These are phyloP conservation scores for Mustelus asterias DNA, from an alignment of 2,113 vertebrate species.

Conservation along the genomic window DNA sequence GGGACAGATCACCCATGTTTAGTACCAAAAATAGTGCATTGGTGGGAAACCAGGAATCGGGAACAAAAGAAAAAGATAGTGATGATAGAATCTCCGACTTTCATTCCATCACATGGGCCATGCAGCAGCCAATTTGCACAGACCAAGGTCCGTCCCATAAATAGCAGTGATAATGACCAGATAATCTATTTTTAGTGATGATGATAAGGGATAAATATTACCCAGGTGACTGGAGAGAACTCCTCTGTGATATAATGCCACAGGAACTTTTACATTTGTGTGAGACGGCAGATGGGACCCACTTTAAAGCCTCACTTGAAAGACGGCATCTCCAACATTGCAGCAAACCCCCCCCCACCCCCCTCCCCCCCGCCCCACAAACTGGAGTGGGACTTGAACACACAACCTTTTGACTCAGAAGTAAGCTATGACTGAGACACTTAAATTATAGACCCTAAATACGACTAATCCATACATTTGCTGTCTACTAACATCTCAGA, in stretches of 20 bases:
- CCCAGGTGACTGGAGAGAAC: neutral
- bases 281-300: neutral
- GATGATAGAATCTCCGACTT: too few species aligned
- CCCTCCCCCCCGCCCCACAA: too few species aligned
- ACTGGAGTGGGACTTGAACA: neutral
- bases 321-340: neutral
- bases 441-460: neutral
- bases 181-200: neutral
- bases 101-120: too few species aligned
- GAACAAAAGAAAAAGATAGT: neutral
- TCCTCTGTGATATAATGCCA: neutral
- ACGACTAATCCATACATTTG: neutral
- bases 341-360: too few species aligned
- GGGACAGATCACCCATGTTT: neutral
- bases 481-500: neutral
- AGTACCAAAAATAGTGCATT: neutral
- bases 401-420: neutral
- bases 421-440: neutral
- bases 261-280: neutral
- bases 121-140: neutral
- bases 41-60: neutral
- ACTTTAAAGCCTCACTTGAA: neutral
- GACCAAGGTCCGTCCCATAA: neutral
- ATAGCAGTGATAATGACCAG: neutral
- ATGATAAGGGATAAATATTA: neutral